Evolutionary conservation across 2,797 vertebrate species (phyloP), one percentile per base, ranked within the genome.

Genomic region (Coreius guichenoti): DNA sequence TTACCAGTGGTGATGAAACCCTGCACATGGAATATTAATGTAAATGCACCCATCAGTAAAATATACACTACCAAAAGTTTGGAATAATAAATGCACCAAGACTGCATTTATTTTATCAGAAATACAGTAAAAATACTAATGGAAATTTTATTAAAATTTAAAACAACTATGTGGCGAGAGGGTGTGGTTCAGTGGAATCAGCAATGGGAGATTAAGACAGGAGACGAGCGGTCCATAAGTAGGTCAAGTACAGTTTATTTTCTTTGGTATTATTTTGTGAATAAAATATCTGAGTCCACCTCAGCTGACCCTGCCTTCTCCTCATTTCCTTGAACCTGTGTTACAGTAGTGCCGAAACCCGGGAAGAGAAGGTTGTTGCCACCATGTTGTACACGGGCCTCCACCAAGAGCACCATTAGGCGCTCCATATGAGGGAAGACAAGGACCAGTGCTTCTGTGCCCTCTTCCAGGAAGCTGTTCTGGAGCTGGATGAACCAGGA

Each of bases 1-100:
- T 58, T 31, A 75, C 74, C 70, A 77, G 63, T 29, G 83, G 83
- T 49, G 36, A 70, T 72, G 54, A 65, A 77, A 45, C 75, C 23
- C 26, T 56, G 51, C 58, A 85, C 63, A 67, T 74, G 13, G 12
- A 56, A 74, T 68, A 17, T 21, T 54, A 67, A 36, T 67, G 9
- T 5, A 70, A 13, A 70, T 70, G 19, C 2, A 23, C 2, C 12
- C 21, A 43, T 70, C 21, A 31, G 72, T 31, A 21, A 19, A 74
- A 12, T 74, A 29, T 67, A 33, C 26, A 8, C 29, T 33, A 67
- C 63, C 58, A 65, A 29, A 31, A 31, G 63, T 65, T 47, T 77
- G 54, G 26, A 77, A 21, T 4, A 47, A 13, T 31, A 6, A 56
- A 47, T 47, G 36, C 54, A n/a, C 54, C 9, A 58, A 58, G 21